Conservation (phyloP, 2,113 vertebrate genomes). For the Macrotus californicus region DNA sequence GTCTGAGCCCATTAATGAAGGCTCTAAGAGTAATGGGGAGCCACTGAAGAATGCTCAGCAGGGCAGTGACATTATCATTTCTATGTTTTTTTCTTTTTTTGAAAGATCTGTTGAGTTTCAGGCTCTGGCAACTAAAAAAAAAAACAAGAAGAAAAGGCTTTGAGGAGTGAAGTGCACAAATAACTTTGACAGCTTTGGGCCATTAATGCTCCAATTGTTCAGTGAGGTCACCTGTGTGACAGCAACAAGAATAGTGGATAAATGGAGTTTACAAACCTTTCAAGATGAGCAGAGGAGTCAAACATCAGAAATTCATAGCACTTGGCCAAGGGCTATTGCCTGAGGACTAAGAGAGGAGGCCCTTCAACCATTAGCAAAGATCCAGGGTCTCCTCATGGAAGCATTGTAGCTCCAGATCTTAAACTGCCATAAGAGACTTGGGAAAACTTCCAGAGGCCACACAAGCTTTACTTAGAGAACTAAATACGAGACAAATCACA, state of each 20-base stretch:
- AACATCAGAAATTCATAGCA: background rate
- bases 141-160: constrained; percentile 28
- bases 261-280: constrained; percentile 15
- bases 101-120: background rate
- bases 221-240: constrained; percentile 26
- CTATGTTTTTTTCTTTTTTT: background rate
- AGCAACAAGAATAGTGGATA: background rate
- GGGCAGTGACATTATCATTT: background rate
- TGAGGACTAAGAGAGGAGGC: background rate
- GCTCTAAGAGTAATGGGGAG: background rate
- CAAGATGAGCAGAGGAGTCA: constrained; percentile 5
- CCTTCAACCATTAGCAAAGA: background rate
- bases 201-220: background rate
- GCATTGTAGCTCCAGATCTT: background rate
- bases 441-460: background rate
- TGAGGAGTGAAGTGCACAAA: background rate
- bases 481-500: background rate
- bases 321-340: background rate
- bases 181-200: constrained; percentile 15
- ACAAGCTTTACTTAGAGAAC: background rate
- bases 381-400: background rate
- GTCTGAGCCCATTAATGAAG: background rate
- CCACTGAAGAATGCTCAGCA: background rate
- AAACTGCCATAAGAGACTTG: background rate
- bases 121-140: background rate